A percentile compares a stretch with the other conserved stretches of the same genome.
Conservation (phyloP, 2,888 invertebrate species). For the Drosophila pseudotalamancana region DNA sequence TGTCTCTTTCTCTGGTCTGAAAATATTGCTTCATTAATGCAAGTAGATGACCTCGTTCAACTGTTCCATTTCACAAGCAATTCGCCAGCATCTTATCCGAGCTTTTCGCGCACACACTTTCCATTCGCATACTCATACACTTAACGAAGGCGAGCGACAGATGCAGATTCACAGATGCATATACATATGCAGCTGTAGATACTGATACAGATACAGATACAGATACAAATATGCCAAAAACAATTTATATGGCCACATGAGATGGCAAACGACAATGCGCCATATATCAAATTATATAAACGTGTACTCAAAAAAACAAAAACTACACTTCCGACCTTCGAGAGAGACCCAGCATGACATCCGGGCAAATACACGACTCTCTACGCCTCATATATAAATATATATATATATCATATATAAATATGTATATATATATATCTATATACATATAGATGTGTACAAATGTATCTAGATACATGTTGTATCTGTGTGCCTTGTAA, state of each 20-base stretch:
- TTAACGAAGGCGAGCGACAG: conserved; percentile 26
- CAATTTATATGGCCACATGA: conserved; percentile 48
- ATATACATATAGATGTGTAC: conserved; percentile 14
- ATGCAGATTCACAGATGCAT: conserved; percentile 27
- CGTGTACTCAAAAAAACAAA: conserved; percentile 68
- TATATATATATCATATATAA: conserved; percentile 23
- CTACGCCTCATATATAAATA: conserved; percentile 4
- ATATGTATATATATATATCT: conserved; percentile 23
- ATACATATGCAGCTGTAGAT: conserved; percentile 8
- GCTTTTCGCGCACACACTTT: conserved; percentile 52
- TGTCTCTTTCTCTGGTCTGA: neutral
- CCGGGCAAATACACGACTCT: conserved; percentile 72
- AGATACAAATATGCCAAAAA: conserved; percentile 21
- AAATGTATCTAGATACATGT: conserved; percentile 18
- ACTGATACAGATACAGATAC: conserved; percentile 11
- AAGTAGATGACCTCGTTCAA: conserved; percentile 67
- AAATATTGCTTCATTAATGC: conserved; percentile 61
- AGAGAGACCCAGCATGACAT: conserved; percentile 71
- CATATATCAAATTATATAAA: conserved; percentile 79
- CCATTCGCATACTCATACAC: conserved; percentile 29
- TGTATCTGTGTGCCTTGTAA: conserved; percentile 56
- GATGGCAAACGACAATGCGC: conserved; percentile 75
- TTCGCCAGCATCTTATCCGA: conserved; percentile 35
- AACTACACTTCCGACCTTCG: conserved; percentile 78
- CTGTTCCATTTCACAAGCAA: conserved; percentile 63